Evolutionary conservation across 2,888 invertebrate species (phyloP).

Genomic region (Catocala nupta): DNA sequence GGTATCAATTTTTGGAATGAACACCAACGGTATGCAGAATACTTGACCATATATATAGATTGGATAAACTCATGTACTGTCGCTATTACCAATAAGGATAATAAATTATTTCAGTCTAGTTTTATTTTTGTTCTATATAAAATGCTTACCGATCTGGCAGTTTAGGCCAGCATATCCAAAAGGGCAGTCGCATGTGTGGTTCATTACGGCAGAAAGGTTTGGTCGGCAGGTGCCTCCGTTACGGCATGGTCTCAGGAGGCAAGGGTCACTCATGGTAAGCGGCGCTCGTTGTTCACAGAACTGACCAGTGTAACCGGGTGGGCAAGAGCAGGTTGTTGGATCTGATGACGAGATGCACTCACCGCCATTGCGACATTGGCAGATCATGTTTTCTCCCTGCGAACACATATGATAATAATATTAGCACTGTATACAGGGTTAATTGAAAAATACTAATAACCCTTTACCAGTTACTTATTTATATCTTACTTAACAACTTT

Average conservation of each 20-base stretch:
- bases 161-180: constrained; percentile 92
- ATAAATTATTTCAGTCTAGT: too few relatives aligned
- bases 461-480: too few relatives aligned
- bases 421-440: not conserved
- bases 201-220: constrained; percentile 67
- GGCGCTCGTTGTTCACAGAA: constrained; percentile 76
- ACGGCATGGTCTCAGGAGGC: constrained; percentile 90
- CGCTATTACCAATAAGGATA: too few relatives aligned
- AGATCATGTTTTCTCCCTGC: constrained; percentile 63
- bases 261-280: constrained; percentile 69
- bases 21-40: too few relatives aligned
- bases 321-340: constrained; percentile 87
- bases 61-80: too few relatives aligned
- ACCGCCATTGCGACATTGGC: constrained; percentile 90
- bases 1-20: too few relatives aligned
- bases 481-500: too few relatives aligned
- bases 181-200: constrained; percentile 93
- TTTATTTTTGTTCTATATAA: not conserved
- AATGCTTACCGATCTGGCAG: constrained; percentile 91
- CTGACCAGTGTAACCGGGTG: constrained; percentile 67
- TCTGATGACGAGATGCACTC: constrained; percentile 83
- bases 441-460: too few relatives aligned
- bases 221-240: constrained; percentile 93
- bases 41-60: too few relatives aligned
- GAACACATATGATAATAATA: not conserved